Conservation (phyloP, 2,888 invertebrate genomes). For the Rapana venosa region DNA sequence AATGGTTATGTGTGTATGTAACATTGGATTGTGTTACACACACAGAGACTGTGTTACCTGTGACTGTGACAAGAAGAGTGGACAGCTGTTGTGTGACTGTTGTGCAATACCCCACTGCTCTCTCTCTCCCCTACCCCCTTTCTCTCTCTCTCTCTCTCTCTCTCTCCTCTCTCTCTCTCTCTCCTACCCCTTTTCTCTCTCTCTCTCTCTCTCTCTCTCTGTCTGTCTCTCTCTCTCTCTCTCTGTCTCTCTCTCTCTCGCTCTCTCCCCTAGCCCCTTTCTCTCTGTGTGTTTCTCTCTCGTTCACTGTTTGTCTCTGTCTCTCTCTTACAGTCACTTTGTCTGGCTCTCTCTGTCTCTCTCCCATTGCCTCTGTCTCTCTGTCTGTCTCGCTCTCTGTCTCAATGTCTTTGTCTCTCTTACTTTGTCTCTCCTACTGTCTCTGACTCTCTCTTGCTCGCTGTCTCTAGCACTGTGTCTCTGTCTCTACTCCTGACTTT, state of each 20-base stretch:
- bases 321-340: neutral
- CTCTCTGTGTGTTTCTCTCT: neutral
- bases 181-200: neutral
- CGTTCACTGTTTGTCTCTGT: neutral
- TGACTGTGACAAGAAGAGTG: too few relatives aligned
- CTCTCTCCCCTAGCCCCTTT: neutral
- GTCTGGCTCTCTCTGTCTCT: neutral
- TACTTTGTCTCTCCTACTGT: neutral
- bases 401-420: neutral
- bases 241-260: neutral
- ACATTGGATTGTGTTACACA: too few relatives aligned
- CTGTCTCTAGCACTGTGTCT: neutral
- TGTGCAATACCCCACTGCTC: neutral
- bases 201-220: conserved; percentile 9
- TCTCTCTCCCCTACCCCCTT: too few relatives aligned
- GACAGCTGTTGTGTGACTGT: neutral
- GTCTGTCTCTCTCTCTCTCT: neutral
- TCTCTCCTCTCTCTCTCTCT: neutral
- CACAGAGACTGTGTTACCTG: too few relatives aligned
- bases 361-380: too few relatives aligned
- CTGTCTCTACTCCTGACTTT: too few relatives aligned
- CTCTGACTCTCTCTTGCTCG: neutral
- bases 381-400: neutral
- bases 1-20: too few relatives aligned
- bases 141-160: accelerated